Base-by-base conservation (phyloP, 1,140 invertebrate genomes). In the Drosophila kohkoa region DNA sequence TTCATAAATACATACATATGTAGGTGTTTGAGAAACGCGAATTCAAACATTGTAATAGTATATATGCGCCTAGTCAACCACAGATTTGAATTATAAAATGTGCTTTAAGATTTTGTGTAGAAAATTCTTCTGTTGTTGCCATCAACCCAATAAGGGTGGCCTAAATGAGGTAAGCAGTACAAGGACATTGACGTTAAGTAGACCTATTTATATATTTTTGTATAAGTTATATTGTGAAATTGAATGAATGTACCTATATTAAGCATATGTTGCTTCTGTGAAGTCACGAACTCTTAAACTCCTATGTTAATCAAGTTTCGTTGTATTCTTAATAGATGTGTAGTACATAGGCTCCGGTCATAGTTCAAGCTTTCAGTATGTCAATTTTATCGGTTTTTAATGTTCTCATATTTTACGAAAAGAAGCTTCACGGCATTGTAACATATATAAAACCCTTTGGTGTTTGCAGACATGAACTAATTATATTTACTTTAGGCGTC, bases 131-230 rank as follows among this genome's bases (percentile, higher is more conserved):
- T 70, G 75, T 45, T 90, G 81, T 52, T 85, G 66, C 45, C 45
- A 69, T 46, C 51, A 54, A 16, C 6, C 41, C n/a, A 79, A 71
- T 43, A 74, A 89, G 51, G 72, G 69, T 41, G 85, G 81, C 8
- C 59, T 85, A 57, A 89, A 90, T 89, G 85, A 89, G 85, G 85
- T 89, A 86, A 89, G 85, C 78, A 54, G 11, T 20, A 35, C 20
- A 63, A 52, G 43, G 46, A 60, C 13, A 25, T 30, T 20, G 16
- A 6, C 5, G 32, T 8, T 38, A 28, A 5, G 6, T 45, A 52
- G 28, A 43, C 41, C 11, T 13, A 25, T 25, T 25, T 25, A 25
- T 25, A 25, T 25, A 25, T 25, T 25, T 25, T 25, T 25, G 3
- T 25, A 30, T 28, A 28, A 11, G n/a, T 5, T 28, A 46, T 28